A percentile compares a stretch with the other conserved stretches of the same genome.
Conservation (phyloP, 2,888 invertebrate genomes). For the Leucoma salicis region DNA sequence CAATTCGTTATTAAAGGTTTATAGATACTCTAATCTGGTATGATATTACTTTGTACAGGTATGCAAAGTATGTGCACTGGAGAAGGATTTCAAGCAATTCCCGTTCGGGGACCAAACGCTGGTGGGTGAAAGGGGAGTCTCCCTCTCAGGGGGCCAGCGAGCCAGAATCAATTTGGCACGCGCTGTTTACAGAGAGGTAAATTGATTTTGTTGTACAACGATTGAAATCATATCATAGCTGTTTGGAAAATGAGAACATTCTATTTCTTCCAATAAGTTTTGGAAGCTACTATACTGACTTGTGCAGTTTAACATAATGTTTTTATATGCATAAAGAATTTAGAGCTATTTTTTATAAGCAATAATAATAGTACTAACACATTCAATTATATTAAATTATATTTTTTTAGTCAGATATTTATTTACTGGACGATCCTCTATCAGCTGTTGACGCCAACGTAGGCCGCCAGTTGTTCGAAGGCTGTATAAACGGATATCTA, state of each 20-base stretch:
- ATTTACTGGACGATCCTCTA: conserved; percentile 91
- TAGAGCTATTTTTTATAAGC: too few species aligned
- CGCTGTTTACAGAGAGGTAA: conserved; percentile 72
- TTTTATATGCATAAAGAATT: too few species aligned
- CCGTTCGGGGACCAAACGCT: conserved; percentile 86
- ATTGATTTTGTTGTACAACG: conserved; percentile 39
- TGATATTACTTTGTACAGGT: conserved; percentile 42
- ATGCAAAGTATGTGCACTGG: conserved; percentile 77
- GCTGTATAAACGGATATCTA: conserved; percentile 87
- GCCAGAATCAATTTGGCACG: conserved; percentile 86
- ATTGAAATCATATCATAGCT: conserved; percentile 28
- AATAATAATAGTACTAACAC: too few species aligned
- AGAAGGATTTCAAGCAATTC: conserved; percentile 81
- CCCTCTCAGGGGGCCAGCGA: conserved; percentile 88
- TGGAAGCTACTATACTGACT: too few species aligned
- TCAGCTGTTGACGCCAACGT: conserved; percentile 94
- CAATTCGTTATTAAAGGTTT: background rate
- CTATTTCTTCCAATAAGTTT: too few species aligned
- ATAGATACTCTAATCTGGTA: background rate
- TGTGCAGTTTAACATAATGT: too few species aligned
- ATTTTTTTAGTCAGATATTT: conserved; percentile 87
- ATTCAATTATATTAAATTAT: too few species aligned
- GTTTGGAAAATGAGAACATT: conserved; percentile 16
- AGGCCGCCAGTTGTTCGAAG: conserved; percentile 88
- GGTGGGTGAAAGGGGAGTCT: conserved; percentile 87